Base-by-base conservation (phyloP, 1,140 invertebrate genomes). In the Bombus sibiricus region DNA sequence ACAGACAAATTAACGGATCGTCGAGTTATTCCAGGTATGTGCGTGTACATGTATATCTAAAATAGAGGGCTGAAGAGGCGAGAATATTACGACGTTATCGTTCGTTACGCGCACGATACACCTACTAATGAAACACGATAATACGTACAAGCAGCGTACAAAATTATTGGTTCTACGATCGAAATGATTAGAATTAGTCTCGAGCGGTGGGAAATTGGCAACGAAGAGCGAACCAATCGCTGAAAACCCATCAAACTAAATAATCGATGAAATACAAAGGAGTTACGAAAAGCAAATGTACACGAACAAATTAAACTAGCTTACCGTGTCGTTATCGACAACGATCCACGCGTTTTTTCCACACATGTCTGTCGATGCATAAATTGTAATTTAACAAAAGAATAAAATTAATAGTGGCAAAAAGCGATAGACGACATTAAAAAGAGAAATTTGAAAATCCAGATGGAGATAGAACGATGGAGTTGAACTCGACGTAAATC, bases 1-100 rank as follows among this genome's bases (percentile, higher is more conserved):
- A 81, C 81, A 84, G 81, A 87, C 85, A 81, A 90, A 90, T 89
- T 90, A 89, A 68, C 88, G 75, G 66, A 81, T 84, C 83, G 66
- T 85, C 28, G 76, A 64, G 39, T 47, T 41, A 78, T 47, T 62
- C 39, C 22, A 64, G 66, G 10, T 59, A 59, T 41, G 53, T 25
- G 28, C 13, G 43, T 39, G 28, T 32, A 78, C 74, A 73, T 43
- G 62, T 88, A 59, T 39, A 32, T 34, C 6, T 18, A 78, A 39
- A 75, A 73, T 34, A 34, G 59, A 68, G 66, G 75, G 72, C 73
- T 43, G 71, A 47, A 43, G 13, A 53, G 22, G n/a, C 22, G 37
- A 57, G 66, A 66, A 88, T 88, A 88, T 89, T 89, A 82, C 87
- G 80, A 86, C 83, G 81, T 89, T 89, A 86, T 81, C 87, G 85